Evolutionary conservation across 2,113 vertebrate species (phyloP).

Genomic region (Scalopus aquaticus): DNA sequence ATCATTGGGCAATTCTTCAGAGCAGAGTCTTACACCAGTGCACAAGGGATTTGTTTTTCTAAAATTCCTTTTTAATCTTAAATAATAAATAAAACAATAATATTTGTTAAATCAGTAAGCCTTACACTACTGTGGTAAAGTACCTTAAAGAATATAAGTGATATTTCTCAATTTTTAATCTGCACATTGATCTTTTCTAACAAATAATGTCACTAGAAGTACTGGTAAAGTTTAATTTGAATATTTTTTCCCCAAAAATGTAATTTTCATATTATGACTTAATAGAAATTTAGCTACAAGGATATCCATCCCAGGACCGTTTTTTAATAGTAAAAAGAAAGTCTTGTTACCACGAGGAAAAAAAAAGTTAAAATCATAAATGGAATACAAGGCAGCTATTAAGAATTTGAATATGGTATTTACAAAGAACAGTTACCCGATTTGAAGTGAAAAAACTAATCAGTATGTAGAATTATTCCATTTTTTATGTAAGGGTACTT

Average conservation of each 20-base stretch:
- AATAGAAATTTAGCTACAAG: neutral
- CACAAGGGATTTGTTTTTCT: neutral
- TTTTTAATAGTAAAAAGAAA: neutral
- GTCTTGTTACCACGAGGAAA: neutral
- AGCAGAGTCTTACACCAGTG: neutral
- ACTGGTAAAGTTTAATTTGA: neutral
- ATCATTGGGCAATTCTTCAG: neutral
- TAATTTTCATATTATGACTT: conserved; percentile 17
- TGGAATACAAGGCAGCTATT: neutral
- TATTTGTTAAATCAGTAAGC: neutral
- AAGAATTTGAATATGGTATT: conserved; percentile 13
- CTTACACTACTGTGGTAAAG: neutral
- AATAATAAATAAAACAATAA: neutral
- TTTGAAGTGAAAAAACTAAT: neutral
- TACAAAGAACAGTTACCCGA: neutral
- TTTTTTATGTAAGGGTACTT: conserved; percentile 8
- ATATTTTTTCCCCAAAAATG: neutral
- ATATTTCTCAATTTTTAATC: neutral
- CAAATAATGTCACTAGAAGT: conserved; percentile 32
- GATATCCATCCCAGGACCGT: neutral
- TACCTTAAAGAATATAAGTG: neutral
- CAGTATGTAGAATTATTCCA: neutral
- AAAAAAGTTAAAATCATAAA: neutral
- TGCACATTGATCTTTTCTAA: neutral
- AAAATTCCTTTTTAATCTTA: conserved; percentile 23